phyloP scores from a whole-genome alignment of 2,797 vertebrate species.

The Cynodonichthys magdalenae region DNA sequence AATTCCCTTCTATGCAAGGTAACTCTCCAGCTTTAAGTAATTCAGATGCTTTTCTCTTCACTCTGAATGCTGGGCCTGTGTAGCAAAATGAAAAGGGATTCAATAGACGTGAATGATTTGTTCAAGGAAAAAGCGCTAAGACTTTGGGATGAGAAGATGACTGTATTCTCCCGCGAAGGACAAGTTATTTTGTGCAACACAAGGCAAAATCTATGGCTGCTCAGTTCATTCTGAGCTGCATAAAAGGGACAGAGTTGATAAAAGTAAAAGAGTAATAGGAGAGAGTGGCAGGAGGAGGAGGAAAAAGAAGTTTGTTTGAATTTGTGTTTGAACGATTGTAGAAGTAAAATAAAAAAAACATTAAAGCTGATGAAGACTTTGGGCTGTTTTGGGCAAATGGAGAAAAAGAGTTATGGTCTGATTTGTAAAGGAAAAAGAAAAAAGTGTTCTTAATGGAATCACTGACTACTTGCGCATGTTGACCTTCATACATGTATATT shows the following conservation, averaged over 20 bases:
- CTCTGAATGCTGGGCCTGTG: conserved; percentile 78
- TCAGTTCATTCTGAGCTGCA: conserved; percentile 66
- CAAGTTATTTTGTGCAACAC: conserved; percentile 72
- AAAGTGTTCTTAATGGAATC: no score
- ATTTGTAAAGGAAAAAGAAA: not conserved
- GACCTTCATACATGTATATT: no score
- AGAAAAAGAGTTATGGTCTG: not conserved
- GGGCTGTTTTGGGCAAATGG: conserved; percentile 18
- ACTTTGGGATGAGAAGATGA: conserved; percentile 77
- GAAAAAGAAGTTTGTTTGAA: conserved; percentile 37
- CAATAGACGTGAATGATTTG: conserved; percentile 85
- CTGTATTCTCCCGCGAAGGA: conserved; percentile 81
- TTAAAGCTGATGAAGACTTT: conserved; percentile 18
- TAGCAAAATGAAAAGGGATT: conserved; percentile 80
- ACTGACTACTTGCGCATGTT: no score
- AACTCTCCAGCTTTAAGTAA: conserved; percentile 84
- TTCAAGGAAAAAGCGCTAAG: conserved; percentile 80
- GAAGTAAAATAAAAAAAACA: not conserved
- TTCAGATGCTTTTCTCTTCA: conserved; percentile 81
- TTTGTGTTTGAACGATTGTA: conserved; percentile 28
- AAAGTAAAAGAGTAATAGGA: conserved; percentile 27
- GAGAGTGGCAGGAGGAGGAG: not conserved
- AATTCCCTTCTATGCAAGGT: conserved; percentile 83
- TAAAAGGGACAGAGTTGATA: conserved; percentile 70
- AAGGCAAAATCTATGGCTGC: conserved; percentile 72